A percentile compares a stretch with the other conserved stretches of the same genome.
These are phyloP conservation scores for Vidua macroura DNA, from an alignment of 2,113 vertebrate genomes.

Conservation along the genomic window DNA sequence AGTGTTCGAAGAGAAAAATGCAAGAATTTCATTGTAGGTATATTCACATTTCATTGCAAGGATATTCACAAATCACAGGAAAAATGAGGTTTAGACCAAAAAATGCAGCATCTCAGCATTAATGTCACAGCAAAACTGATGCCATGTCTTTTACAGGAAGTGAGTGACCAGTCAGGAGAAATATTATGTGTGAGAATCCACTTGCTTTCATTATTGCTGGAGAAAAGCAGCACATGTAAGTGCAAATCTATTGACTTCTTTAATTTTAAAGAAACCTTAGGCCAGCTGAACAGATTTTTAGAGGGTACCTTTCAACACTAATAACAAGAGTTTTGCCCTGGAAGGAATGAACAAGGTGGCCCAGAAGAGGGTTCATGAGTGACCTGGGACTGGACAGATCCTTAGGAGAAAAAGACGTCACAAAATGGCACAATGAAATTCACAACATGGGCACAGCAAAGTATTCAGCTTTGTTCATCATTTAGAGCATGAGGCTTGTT, in stretches of 20 bases:
- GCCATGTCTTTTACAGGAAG: neutral
- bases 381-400: neutral
- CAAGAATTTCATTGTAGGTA: neutral
- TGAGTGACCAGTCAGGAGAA: neutral
- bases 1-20: neutral
- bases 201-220: neutral
- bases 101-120: neutral
- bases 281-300: neutral
- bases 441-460: neutral
- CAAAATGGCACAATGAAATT: neutral
- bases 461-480: neutral
- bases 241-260: neutral
- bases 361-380: neutral
- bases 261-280: neutral
- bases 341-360: neutral
- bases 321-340: neutral
- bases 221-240: neutral
- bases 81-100: neutral
- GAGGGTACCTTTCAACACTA: neutral
- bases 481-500: neutral
- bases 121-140: neutral
- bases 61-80: neutral
- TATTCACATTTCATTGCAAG: neutral
- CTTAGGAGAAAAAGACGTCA: neutral
- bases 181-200: neutral